Percentiles rank a stretch among this genome's conserved stretches.
Conservation (phyloP, 2,113 vertebrate genomes). For the Astur gentilis region DNA sequence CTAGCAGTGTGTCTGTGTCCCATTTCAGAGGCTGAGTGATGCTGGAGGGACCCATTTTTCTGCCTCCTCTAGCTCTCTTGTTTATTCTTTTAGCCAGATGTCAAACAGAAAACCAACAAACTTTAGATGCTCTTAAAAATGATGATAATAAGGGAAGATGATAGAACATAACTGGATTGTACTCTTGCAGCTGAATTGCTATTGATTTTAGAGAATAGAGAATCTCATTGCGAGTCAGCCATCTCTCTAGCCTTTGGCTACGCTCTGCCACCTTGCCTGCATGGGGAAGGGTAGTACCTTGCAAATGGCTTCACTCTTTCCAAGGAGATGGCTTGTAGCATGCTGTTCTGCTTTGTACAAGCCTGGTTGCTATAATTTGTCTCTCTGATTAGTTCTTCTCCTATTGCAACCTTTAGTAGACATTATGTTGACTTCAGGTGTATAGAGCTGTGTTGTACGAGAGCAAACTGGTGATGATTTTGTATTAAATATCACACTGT, state of each 20-base stretch:
- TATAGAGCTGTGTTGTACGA: not conserved
- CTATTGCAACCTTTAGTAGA: not conserved
- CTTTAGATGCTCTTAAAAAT: conserved; percentile 4
- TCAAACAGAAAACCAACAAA: not conserved
- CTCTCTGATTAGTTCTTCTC: not conserved
- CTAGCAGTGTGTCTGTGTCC: not conserved
- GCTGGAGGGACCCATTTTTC: not conserved
- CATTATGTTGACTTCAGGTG: not conserved
- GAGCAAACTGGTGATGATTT: not conserved
- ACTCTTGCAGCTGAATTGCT: not conserved
- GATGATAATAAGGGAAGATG: not conserved
- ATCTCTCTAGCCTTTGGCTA: not conserved
- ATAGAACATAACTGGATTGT: not conserved
- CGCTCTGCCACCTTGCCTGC: not conserved
- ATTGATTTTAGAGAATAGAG: conserved; percentile 4
- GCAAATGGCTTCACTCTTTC: not conserved
- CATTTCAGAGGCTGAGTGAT: not conserved
- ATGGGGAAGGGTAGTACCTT: accelerated
- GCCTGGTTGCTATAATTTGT: not conserved
- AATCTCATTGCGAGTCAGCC: not conserved
- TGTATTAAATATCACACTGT: not conserved
- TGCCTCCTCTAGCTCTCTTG: not conserved
- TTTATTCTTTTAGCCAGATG: not conserved
- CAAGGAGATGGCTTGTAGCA: not conserved
- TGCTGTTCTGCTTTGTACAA: not conserved